Evolutionary conservation across 2,797 vertebrate species (phyloP).

Genomic region (Lepilemur septentrionalis): DNA sequence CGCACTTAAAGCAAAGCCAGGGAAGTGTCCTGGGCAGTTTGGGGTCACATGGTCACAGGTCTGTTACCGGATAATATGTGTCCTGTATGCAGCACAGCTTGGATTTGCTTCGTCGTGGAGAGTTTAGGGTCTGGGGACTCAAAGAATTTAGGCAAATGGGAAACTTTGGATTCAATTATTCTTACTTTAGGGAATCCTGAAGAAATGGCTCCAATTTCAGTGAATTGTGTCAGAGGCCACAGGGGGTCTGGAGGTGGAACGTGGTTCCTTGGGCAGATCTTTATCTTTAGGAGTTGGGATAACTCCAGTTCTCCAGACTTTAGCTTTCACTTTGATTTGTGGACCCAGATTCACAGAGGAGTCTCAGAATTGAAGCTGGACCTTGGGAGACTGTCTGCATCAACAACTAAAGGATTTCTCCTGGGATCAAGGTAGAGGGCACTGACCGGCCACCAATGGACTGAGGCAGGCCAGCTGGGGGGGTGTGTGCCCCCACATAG

Average conservation of each 20-base stretch:
- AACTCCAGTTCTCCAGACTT: not conserved
- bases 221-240: too few species aligned
- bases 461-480: accelerated
- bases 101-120: not conserved
- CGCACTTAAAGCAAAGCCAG: not conserved
- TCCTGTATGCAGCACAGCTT: not conserved
- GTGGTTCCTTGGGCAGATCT: not conserved
- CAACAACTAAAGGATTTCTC: not conserved
- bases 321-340: not conserved
- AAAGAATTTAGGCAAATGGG: not conserved
- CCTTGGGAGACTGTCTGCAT: not conserved
- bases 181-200: not conserved
- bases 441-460: too few species aligned
- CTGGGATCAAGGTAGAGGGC: not conserved
- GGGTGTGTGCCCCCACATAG: not conserved
- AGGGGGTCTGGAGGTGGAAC: not conserved
- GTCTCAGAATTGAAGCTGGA: not conserved
- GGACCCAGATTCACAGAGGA: not conserved
- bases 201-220: not conserved
- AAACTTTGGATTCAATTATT: not conserved
- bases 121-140: not conserved
- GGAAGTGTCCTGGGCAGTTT: not conserved
- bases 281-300: too few species aligned
- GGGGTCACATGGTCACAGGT: not conserved
- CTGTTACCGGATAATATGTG: not conserved